Base-by-base conservation (phyloP, 2,113 vertebrate species). In the Rhinolophus ferrumequinum region DNA sequence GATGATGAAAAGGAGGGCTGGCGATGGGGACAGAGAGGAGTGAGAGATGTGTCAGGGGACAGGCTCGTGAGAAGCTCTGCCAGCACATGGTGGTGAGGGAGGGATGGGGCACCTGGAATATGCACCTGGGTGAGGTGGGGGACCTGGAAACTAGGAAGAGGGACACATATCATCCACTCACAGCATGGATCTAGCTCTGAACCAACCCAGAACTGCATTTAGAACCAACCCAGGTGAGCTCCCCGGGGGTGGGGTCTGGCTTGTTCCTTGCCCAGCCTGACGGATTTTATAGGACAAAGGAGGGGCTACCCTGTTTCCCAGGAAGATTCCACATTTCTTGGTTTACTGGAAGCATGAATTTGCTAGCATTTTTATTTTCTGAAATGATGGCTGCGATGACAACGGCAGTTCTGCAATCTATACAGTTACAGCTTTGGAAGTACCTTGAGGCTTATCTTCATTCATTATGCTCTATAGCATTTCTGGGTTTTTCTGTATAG, bases 321-420 rank as follows among this genome's bases (percentile, higher is more conserved):
- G 38, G 58, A 92, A 95, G n/a, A 66, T 18, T 35, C 26, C 30
- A 15, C 52, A 7, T 56, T 88, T 88, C 73, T 72, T 56, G 50
- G 52, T 62, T 95, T 14, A 8, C 35, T 15, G 30, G 86, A 69
- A 30, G 52, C 26, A 3, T 1, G 26, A 21, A 30, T 86, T 72
- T 41, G 50, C 80, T 69, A 41, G 88, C 87, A 28, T 35, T 86
- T 75, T 93, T 70, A n/a, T 87, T 66, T 96, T 56, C 60, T 62
- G 60, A 52, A 86, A 35, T 5, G 66, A 22, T 35, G 24, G 52
- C 86, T 0, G 3, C 0, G 8, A 24, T 93, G 72, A 52, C 30
- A n/a, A 15, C 6, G 1, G 5, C 67, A 15, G 18, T 33, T 41
- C 54, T 26, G 6, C 0, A 5, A 28, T n/a, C 35, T 3, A 8